These are phyloP conservation scores for Axea sp. DNA, from an alignment of 2,888 invertebrate species.

Conservation along the genomic window DNA sequence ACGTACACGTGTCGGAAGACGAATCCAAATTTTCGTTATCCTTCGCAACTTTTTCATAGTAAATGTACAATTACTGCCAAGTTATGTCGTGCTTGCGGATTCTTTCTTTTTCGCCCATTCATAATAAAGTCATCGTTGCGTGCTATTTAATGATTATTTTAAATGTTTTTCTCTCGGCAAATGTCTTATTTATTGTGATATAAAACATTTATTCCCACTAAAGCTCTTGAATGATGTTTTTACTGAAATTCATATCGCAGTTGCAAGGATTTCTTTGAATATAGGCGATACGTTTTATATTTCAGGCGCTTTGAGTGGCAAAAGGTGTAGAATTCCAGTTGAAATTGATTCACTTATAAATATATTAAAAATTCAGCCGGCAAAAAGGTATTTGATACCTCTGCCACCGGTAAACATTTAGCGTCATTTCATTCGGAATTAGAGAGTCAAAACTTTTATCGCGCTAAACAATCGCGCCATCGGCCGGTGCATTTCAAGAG, in stretches of 20 bases:
- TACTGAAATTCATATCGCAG: constrained; percentile 56
- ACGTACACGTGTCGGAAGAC: background rate
- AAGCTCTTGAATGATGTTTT: constrained; percentile 47
- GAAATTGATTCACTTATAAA: constrained; percentile 59
- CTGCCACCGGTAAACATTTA: constrained; percentile 37
- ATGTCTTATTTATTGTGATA: constrained; percentile 48
- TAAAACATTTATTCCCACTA: constrained; percentile 42
- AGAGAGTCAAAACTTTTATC: constrained; percentile 38
- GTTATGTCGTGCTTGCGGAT: background rate
- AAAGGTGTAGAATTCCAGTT: constrained; percentile 54
- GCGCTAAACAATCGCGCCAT: constrained; percentile 5
- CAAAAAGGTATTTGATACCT: constrained; percentile 51
- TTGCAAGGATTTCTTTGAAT: constrained; percentile 58
- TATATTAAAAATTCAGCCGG: constrained; percentile 53
- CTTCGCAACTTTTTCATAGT: constrained; percentile 25
- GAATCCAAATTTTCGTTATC: constrained; percentile 22
- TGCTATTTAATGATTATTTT: constrained; percentile 42
- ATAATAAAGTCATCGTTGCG: constrained; percentile 26
- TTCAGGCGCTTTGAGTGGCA: constrained; percentile 59
- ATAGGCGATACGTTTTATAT: constrained; percentile 58
- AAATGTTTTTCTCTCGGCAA: constrained; percentile 22
- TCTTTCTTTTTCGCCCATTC: constrained; percentile 6
- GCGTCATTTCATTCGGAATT: constrained; percentile 31
- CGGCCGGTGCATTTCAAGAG: constrained; percentile 14
- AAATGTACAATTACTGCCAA: constrained; percentile 15